phyloP scores from a whole-genome alignment of 2,888 invertebrate species.

The Lumbricus terrestris region DNA sequence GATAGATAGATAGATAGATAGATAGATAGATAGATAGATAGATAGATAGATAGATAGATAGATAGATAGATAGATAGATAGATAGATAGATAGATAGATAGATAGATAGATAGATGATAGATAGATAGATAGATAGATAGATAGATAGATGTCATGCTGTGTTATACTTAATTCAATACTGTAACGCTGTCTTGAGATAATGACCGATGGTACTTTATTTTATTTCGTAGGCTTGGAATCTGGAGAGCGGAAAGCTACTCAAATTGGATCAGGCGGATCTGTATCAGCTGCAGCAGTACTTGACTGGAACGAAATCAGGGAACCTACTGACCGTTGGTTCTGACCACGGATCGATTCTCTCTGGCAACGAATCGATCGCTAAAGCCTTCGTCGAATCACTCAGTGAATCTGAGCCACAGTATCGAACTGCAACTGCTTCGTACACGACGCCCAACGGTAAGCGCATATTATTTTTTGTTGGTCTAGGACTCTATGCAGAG shows the following conservation, averaged over 20 bases:
- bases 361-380: neutral
- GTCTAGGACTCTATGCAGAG: too few species aligned
- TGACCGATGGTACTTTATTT: neutral
- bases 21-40: too few species aligned
- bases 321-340: neutral
- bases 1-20: too few species aligned
- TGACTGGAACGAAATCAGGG: neutral
- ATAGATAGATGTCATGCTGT: too few species aligned
- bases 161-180: neutral
- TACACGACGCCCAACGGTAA: neutral
- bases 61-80: too few species aligned
- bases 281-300: neutral
- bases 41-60: too few species aligned
- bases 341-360: neutral
- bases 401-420: neutral
- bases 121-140: too few species aligned
- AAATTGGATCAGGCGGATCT: constrained; percentile 6
- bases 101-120: too few species aligned
- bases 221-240: neutral
- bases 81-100: too few species aligned
- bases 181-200: neutral
- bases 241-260: neutral
- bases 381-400: neutral
- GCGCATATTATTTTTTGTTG: too few species aligned
- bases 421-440: neutral